Base-by-base conservation (phyloP, 2,113 vertebrate genomes). In the Trematocara variabile region DNA sequence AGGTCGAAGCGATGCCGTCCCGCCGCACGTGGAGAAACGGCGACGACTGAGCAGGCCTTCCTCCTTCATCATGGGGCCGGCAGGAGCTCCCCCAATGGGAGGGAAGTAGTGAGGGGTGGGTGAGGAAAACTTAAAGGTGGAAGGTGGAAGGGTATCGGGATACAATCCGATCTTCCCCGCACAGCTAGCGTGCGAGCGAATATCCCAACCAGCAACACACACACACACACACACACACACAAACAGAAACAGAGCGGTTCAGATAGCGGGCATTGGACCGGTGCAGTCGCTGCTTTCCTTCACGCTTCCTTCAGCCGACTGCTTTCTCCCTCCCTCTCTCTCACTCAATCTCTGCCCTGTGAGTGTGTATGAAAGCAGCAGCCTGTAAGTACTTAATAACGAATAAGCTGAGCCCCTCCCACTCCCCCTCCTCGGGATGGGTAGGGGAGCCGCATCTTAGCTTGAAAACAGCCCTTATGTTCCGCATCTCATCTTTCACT, bases 21-120 rank as follows among this genome's bases (percentile, higher is more conserved):
- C 97, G 86, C 97, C 95, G 93, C 97, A 99, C 70, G 97, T 97
- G 89, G 98, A 98, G 96, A 99, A 99, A 88, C 98, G 98, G 88
- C 98, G 98, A 80, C 97, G 97, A 60, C 97, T 95, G 84, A 97
- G 95, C 85, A 97, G 95, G 89, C 96, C 96, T 94, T 98, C 98
- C 96, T 98, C 97, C 94, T 98, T 98, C 98, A 99, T 98, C 96
- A 97, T 96, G 93, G 91, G 93, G 86, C 54, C 48, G 55, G 73
- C 83, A 87, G 86, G 53, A 73, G 65, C 83, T 86, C 86, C 94
- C 94, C 79, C 82, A 6, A 39, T 1, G 86, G 41, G 86, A 60
- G 75, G 88, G 18, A 30, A 50, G 77, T 46, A 48, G 12, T 8
- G 9, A 41, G 34, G 52, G 63, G n/a, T 2, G 39, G 56, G 83